Evolutionary conservation across 1,140 invertebrate species (phyloP), one percentile per base, ranked within the genome.

Genomic region (Harpegnathos saltator): DNA sequence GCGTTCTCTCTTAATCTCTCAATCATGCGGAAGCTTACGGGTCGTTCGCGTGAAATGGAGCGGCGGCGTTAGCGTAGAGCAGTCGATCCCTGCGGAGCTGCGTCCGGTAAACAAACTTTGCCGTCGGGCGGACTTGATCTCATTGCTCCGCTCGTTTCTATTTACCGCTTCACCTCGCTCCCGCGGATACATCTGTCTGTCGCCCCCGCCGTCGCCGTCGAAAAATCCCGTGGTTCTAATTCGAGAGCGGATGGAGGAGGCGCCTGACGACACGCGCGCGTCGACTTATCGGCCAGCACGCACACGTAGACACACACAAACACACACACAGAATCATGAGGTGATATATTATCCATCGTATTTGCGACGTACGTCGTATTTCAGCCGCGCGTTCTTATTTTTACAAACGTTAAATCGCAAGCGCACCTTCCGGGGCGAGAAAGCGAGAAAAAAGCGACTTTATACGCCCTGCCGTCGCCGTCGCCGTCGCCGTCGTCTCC

Each of bases 1-100:
- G 19, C 19, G 62, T 56, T 69, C 75, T 71, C 75, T 71, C 75
- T 71, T 80, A 80, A 80, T 80, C 75, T 80, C 65, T 58, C 65
- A 71, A 80, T 80, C 75, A 80, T 48, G 75, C 56, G 52, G 75
- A 80, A 71, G 65, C 17, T 80, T 80, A 69, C 26, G 44, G 52
- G 65, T 69, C 66, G 52, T 71, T 58, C 38, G 33, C 33, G 63
- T 26, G 75, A 78, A 69, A 78, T 44, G 75, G 29, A 78, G 63
- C 50, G 38, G 75, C 63, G 66, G 44, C 54, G 58, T 78, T 69
- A 78, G 63, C 63, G 56, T 58, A 52, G 7, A 69, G n/a, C 58
- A 50, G 24, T 62, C 58, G 24, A 38, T 17, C 50, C 44, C 12
- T n/a, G n/a, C n/a, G n/a, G 29, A 9, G 3, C 22, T 38, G 19